phyloP scores from a whole-genome alignment of 2,113 vertebrate genomes.

The Microtus oregoni region DNA sequence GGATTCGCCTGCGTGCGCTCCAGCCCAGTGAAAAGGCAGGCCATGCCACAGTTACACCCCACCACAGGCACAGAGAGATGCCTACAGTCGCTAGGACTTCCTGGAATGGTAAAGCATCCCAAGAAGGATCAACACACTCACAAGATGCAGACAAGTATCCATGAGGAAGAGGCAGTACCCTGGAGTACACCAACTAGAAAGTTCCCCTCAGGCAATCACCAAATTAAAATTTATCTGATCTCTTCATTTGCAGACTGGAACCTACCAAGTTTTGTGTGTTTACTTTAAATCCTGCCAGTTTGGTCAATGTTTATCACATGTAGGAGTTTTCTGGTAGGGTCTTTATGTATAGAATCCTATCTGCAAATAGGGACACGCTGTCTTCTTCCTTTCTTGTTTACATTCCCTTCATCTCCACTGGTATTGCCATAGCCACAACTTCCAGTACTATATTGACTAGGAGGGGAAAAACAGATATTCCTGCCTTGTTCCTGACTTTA shows the following conservation, averaged over 20 bases:
- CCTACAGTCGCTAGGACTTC: no score
- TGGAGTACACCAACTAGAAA: background rate
- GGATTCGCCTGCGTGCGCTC: no score
- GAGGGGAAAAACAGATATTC: background rate
- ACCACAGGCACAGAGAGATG: no score
- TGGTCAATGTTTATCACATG: background rate
- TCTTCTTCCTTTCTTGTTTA: background rate
- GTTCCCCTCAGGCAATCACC: background rate
- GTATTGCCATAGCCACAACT: background rate
- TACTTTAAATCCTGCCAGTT: background rate
- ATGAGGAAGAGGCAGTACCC: background rate
- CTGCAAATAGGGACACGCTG: background rate
- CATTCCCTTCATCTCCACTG: background rate
- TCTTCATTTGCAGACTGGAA: background rate
- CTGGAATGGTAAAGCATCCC: background rate
- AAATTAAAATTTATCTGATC: background rate
- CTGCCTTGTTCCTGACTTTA: background rate
- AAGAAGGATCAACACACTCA: background rate
- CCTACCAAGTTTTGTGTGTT: background rate
- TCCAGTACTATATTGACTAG: background rate
- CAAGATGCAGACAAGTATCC: background rate
- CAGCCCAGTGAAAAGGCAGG: background rate
- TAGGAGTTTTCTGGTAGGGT: background rate
- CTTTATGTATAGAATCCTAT: background rate
- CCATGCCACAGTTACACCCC: fast-evolving